Conservation (phyloP, 1,140 invertebrate genomes). For the Papilio glaucus region DNA sequence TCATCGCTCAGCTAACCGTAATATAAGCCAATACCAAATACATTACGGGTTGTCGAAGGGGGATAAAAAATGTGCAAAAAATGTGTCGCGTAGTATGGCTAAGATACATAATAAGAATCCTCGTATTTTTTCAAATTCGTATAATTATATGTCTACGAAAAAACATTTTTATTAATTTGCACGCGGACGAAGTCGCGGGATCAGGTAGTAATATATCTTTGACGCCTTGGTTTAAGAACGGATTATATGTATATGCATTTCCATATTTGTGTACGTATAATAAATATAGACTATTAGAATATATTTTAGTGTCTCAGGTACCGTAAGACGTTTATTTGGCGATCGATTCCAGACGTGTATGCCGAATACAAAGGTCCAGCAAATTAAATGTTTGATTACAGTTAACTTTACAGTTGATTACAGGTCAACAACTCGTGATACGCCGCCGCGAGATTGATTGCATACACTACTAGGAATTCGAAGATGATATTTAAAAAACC, state of each 20-base stretch:
- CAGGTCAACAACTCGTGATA: slow-evolving; percentile 60
- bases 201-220: too few relatives aligned
- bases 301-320: slow-evolving; percentile 40
- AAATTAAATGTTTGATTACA: slow-evolving; percentile 75
- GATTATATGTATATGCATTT: neutral
- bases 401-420: slow-evolving; percentile 73
- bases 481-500: neutral
- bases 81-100: too few relatives aligned
- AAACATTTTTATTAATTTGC: too few relatives aligned
- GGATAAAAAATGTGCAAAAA: too few relatives aligned
- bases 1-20: too few relatives aligned
- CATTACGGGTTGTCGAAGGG: too few relatives aligned
- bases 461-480: slow-evolving; percentile 5
- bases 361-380: slow-evolving; percentile 54
- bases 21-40: too few relatives aligned
- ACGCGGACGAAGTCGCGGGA: too few relatives aligned
- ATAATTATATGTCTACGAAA: too few relatives aligned
- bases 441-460: slow-evolving; percentile 17
- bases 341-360: slow-evolving; percentile 59
- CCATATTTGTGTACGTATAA: neutral
- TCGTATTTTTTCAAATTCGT: too few relatives aligned
- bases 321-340: slow-evolving; percentile 44
- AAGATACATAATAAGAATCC: too few relatives aligned
- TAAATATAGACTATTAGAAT: slow-evolving; percentile 27
- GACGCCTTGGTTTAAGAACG: neutral